Conservation (phyloP, 2,113 vertebrate genomes). For the Tyrannus savana region DNA sequence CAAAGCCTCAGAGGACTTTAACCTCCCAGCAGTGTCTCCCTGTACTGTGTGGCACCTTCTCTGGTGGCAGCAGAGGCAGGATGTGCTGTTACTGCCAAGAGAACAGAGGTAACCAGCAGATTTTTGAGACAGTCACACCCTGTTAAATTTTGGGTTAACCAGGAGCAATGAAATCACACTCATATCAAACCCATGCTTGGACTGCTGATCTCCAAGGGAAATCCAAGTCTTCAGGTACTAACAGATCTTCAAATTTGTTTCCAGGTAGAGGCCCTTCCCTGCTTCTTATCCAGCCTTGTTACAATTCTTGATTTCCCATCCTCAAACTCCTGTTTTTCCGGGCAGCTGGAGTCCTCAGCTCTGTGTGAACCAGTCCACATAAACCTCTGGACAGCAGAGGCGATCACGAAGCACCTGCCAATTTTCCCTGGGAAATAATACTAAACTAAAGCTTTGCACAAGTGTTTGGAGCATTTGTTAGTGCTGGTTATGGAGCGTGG, state of each 20-base stretch:
- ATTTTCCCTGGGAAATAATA: neutral
- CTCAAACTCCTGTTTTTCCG: neutral
- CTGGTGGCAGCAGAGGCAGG: neutral
- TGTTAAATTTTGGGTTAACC: neutral
- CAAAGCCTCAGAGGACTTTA: neutral
- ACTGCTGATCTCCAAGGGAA: neutral
- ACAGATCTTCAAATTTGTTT: neutral
- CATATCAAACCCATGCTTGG: neutral
- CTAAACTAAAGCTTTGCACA: neutral
- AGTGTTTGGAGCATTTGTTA: neutral
- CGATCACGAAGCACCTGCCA: neutral
- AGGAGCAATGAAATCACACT: neutral
- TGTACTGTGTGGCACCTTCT: neutral
- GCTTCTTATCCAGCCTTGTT: neutral
- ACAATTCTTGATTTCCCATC: neutral
- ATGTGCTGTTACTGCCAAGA: neutral
- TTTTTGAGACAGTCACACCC: neutral
- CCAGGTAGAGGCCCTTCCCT: neutral
- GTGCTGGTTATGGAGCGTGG: fast-evolving
- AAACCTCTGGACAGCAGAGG: neutral
- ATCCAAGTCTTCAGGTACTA: neutral
- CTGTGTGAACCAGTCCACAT: neutral
- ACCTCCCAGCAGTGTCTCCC: neutral
- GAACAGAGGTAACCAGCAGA: neutral
- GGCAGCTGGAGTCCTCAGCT: neutral